Base-by-base conservation (phyloP, 1,140 invertebrate genomes). In the Saccostrea echinata region DNA sequence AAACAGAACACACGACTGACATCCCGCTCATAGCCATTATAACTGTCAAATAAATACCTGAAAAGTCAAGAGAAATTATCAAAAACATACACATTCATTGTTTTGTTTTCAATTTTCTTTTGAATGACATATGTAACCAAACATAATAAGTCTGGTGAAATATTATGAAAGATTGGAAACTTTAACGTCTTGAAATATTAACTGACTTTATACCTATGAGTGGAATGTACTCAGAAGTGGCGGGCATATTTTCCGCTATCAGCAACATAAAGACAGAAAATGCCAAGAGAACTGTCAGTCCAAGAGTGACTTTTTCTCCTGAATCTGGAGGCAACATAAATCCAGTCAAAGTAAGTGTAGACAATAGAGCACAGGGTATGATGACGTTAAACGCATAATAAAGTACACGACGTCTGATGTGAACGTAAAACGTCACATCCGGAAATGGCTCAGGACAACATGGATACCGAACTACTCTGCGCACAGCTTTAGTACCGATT, bases 181-280 rank as follows among this genome's bases (percentile, higher is more conserved):
- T 43, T 43, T 8, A 43, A 6, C 43, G 43, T 43, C 43, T 61
- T 18, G 55, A 61, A n/a, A 3, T 18, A 2, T 61, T 21, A 61
- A 61, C 0, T 3, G 55, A 3, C 18, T 92, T 92, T 94, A n/a
- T n/a, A 96, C 96, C 96, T 85, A 96, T 96, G 30, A 96, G 92
- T 43, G 96, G 96, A 51, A 96, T 95, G 84, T 95, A 96, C 90
- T 96, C 96, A 12, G 96, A 96, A 13, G 96, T 96, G 86, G 96
- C 95, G 24, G 96, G 96, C 95, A 96, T 96, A 90, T 96, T 96
- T 91, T 96, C 96, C 11, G 96, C 96, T 85, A 96, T 96, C 68
- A 96, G 94, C 84, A 96, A 90, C 96, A 96, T 96, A 92, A 96
- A 96, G n/a, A 96, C 96, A 84, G 95, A 96, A 90, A 96, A 96